Evolutionary conservation across 1,140 invertebrate genomes (phyloP).

Genomic region (Drosophila kepulauana): DNA sequence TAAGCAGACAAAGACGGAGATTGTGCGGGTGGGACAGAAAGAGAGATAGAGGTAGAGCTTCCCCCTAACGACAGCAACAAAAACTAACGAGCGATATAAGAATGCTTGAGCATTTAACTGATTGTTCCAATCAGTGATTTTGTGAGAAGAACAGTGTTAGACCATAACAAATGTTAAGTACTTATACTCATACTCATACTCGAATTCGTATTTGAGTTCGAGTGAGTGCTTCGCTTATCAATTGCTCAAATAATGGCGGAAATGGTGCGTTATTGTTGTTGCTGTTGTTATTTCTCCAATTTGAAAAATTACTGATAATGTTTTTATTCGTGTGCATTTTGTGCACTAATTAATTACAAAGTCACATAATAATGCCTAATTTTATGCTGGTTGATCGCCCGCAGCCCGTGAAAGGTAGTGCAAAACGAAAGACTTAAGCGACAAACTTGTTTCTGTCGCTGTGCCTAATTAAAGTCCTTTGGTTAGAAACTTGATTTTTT

Average conservation of each 20-base stretch:
- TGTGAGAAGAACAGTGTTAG: constrained; percentile 69
- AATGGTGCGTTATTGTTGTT: constrained; percentile 73
- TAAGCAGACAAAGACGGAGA: constrained; percentile 39
- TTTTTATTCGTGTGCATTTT: constrained; percentile 51
- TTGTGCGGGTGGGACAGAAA: background rate
- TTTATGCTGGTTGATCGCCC: constrained; percentile 57
- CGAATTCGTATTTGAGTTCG: constrained; percentile 1
- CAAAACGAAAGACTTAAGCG: constrained; percentile 72
- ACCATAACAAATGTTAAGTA: constrained; percentile 33
- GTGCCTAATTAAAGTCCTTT: constrained; percentile 37
- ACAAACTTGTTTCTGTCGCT: constrained; percentile 50
- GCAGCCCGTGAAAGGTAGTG: constrained; percentile 17
- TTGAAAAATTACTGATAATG: constrained; percentile 45
- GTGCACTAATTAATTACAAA: constrained; percentile 58
- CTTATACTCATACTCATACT: background rate
- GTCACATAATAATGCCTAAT: constrained; percentile 31
- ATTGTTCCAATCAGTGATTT: constrained; percentile 82
- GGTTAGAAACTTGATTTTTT: constrained; percentile 23
- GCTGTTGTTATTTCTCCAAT: constrained; percentile 24
- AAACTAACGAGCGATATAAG: constrained; percentile 35
- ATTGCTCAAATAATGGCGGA: constrained; percentile 71
- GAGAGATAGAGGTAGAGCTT: background rate
- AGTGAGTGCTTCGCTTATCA: constrained; percentile 59
- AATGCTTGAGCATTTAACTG: constrained; percentile 64
- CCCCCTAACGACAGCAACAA: constrained; percentile 24